Evolutionary conservation across 2,797 vertebrate species (phyloP), one percentile per base, ranked within the genome.

Genomic region (Rhinella marina): DNA sequence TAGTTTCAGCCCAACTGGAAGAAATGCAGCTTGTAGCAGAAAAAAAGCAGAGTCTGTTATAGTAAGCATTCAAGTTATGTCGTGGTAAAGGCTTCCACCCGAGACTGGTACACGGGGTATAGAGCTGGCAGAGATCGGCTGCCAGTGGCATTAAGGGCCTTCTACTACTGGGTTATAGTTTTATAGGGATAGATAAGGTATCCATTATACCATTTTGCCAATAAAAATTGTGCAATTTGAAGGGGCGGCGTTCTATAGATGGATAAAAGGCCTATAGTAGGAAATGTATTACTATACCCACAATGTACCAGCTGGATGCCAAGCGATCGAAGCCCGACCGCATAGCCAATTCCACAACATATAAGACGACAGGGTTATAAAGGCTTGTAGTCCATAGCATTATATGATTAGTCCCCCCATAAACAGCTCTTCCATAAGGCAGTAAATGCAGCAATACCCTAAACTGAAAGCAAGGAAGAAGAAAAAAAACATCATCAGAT

Each of bases 261-360:
- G 1, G 14, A 72, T 19, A 16, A 7, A 17, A 10, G 56, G 27
- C 7, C 1, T 16, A 19, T 4, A 17, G 21, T n/a, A 16, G 16
- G 57, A 29, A 70, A 16, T 2, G 19, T 4, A 48, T 13, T 13
- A 16, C 80, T 81, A 64, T 50, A n/a, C 32, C 23, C 23, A 61
- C 70, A 85, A 77, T 77, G 23, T 77, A 77, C 75, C 75, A 77
- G 75, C 84, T 77, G 70, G 82, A 61, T 61, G 32, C 59, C 84
- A 85, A 64, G 59, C 27, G 23, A 19, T 82, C 27, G 9, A 66
- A 32, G 50, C 21, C 12, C 19, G 70, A 13, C 61, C 7, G 27
- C 64, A 54, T 48, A 54, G 57, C 66, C 66, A 56, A n/a, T 70
- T 62, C 88, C 84, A 89, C 72, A 82, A 56, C 70, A 86, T 77